Conservation (phyloP, 1,140 invertebrate genomes). For the Dufourea novaeangliae region DNA sequence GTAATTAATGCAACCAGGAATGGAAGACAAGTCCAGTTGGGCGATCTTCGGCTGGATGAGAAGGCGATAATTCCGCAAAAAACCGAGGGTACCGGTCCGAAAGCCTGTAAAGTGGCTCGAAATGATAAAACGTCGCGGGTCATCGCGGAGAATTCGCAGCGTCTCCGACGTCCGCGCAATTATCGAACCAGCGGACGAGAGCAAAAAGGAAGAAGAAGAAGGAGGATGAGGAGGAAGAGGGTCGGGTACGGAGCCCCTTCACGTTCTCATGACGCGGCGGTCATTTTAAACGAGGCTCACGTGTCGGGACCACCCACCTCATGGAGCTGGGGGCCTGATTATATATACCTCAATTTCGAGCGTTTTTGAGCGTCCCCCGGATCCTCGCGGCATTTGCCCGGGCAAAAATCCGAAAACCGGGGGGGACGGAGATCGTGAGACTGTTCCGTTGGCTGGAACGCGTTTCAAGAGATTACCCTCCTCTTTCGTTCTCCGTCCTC, state of each 20-base stretch:
- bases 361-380: slow-evolving; percentile 43
- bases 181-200: slow-evolving; percentile 14
- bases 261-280: slow-evolving; percentile 75
- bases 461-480: slow-evolving; percentile 56
- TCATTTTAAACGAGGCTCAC: slow-evolving; percentile 75
- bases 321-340: slow-evolving; percentile 73
- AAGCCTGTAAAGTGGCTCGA: not conserved
- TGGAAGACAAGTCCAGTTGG: no score
- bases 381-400: slow-evolving; percentile 32
- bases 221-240: not conserved
- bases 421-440: slow-evolving; percentile 27
- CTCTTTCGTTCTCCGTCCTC: slow-evolving; percentile 1
- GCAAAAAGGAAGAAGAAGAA: no score
- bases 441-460: slow-evolving; percentile 53
- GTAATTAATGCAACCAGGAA: no score
- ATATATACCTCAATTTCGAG: slow-evolving; percentile 56
- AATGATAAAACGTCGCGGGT: slow-evolving; percentile 1
- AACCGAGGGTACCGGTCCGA: not conserved
- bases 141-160: slow-evolving; percentile 12
- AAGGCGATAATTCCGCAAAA: no score
- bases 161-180: slow-evolving; percentile 39
- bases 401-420: slow-evolving; percentile 38
- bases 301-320: slow-evolving; percentile 76
- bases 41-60: no score
- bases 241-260: slow-evolving; percentile 52